phyloP scores from a whole-genome alignment of 2,797 vertebrate species.

The Ptychadena robeensis region DNA sequence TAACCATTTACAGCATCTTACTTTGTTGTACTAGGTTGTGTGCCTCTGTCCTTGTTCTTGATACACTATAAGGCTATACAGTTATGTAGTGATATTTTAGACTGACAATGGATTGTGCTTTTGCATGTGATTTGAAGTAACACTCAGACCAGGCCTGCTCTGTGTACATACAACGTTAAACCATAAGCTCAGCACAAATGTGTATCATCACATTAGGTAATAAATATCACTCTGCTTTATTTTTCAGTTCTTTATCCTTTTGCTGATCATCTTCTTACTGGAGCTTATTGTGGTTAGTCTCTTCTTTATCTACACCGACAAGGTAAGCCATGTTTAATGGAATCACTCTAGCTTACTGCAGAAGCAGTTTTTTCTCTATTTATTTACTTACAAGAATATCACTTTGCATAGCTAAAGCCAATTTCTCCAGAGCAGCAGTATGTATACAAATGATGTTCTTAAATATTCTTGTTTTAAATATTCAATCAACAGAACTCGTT shows the following conservation, averaged over 20 bases:
- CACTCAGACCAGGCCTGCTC: no score
- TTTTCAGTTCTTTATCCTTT: constrained; percentile 93
- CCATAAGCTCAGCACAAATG: no score
- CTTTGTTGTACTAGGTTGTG: no score
- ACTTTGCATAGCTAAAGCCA: neutral
- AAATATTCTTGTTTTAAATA: no score
- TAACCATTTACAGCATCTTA: no score
- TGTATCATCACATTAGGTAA: no score
- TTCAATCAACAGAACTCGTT: neutral
- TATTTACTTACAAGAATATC: neutral
- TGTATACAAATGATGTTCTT: neutral
- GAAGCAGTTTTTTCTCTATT: neutral
- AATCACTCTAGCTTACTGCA: neutral
- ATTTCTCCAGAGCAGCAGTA: neutral
- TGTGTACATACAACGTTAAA: no score
- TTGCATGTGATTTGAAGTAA: no score
- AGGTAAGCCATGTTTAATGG: constrained; percentile 78
- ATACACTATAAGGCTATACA: no score
- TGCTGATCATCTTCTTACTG: constrained; percentile 93
- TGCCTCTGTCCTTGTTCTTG: no score
- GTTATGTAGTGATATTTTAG: no score
- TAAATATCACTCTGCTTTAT: constrained; percentile 53
- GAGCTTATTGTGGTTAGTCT: constrained; percentile 90
- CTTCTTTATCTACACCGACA: constrained; percentile 92
- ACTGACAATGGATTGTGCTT: no score